phyloP scores from a whole-genome alignment of 2,888 invertebrate genomes.

The Drosophila melanocephala region DNA sequence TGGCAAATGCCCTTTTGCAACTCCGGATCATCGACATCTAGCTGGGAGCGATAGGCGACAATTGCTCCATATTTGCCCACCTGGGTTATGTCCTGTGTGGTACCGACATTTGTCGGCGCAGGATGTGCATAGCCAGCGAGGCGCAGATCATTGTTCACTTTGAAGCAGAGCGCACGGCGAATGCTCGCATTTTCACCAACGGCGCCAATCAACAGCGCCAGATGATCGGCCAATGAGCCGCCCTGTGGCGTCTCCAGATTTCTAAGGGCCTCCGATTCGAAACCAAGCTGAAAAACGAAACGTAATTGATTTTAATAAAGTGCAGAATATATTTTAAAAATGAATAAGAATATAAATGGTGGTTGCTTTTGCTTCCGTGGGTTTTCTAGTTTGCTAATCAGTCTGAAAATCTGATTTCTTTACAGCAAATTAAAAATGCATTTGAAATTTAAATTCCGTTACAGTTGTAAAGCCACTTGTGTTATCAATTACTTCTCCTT shows the following conservation, averaged over 20 bases:
- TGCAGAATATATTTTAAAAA: background rate
- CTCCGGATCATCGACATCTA: conserved; percentile 85
- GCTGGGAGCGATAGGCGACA: conserved; percentile 88
- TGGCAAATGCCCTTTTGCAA: conserved; percentile 93
- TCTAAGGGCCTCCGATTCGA: conserved; percentile 90
- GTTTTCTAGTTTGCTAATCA: background rate
- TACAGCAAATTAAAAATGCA: background rate
- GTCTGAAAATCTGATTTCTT: background rate
- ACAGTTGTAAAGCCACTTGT: background rate
- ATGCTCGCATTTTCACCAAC: conserved; percentile 96
- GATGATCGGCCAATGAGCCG: conserved; percentile 91
- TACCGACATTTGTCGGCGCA: conserved; percentile 86
- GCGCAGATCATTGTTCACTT: conserved; percentile 87
- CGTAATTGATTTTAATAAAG: background rate
- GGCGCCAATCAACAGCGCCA: conserved; percentile 94
- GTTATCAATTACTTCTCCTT: background rate
- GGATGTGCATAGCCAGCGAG: conserved; percentile 92
- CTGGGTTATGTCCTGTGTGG: conserved; percentile 86
- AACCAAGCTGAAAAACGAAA: conserved; percentile 75
- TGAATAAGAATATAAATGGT: background rate
- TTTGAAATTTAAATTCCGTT: background rate
- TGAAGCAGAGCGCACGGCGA: conserved; percentile 92
- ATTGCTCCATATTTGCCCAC: conserved; percentile 95
- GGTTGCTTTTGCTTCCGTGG: too few relatives aligned
- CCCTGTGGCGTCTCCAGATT: conserved; percentile 88